Evolutionary conservation across 37 sponge, comb jelly and placozoan species (phyloP).

Genomic region (Petrosia ficiformis): DNA sequence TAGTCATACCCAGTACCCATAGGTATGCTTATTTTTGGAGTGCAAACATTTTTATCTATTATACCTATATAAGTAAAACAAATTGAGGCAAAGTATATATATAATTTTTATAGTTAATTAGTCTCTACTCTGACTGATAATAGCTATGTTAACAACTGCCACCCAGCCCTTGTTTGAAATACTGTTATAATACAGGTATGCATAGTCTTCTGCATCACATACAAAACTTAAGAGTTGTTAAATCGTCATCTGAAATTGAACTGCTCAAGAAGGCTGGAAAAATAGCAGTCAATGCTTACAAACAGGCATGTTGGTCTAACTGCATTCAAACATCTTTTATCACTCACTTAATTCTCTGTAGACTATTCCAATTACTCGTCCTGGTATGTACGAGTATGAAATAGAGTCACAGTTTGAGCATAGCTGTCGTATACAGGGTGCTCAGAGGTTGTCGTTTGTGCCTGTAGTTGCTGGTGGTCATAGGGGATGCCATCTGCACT

Average conservation of each 20-base stretch:
- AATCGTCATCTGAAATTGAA: conserved; percentile 50
- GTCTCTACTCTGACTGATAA: not conserved
- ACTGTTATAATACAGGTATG: conserved; percentile 52
- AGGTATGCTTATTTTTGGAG: too few relatives aligned
- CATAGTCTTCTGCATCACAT: conserved; percentile 35
- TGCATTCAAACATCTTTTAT: not conserved
- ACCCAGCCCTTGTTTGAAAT: not conserved
- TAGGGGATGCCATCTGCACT: conserved; percentile 72
- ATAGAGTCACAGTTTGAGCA: conserved; percentile 74
- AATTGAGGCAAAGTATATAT: not conserved
- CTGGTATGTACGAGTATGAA: conserved; percentile 59
- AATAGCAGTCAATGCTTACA: conserved; percentile 49
- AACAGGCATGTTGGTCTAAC: conserved; percentile 19
- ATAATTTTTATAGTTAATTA: not conserved
- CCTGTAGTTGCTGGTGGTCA: conserved; percentile 83
- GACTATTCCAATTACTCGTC: conserved; percentile 38
- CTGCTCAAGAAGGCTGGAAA: conserved; percentile 56
- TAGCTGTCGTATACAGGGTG: conserved; percentile 54
- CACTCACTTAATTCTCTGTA: not conserved
- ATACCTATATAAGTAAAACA: not conserved
- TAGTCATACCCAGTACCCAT: too few relatives aligned
- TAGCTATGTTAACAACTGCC: not conserved
- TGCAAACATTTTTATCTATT: too few relatives aligned
- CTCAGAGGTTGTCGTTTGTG: conserved; percentile 73
- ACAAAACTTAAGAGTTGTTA: conserved; percentile 36